phyloP scores from a whole-genome alignment of 2,113 vertebrate species.

The Motacilla alba region DNA sequence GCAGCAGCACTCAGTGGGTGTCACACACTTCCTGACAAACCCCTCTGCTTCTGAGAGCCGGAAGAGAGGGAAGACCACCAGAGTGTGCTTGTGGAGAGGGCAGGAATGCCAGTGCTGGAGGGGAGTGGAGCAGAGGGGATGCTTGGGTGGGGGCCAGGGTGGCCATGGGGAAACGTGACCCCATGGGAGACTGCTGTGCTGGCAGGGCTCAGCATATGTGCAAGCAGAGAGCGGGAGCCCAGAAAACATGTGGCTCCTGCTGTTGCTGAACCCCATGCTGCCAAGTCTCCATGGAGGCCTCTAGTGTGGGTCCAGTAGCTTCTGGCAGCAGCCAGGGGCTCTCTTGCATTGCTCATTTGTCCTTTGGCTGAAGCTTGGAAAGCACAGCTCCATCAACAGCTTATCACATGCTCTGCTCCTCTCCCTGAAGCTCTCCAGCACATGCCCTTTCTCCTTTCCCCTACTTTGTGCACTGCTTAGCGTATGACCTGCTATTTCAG shows the following conservation, averaged over 20 bases:
- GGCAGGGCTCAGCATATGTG: accelerated
- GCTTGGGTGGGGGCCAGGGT: not conserved
- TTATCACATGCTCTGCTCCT: constrained; percentile 34
- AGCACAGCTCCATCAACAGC: not conserved
- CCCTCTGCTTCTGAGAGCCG: not conserved
- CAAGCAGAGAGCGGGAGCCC: not conserved
- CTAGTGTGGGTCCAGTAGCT: constrained; percentile 19
- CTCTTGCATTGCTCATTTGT: constrained; percentile 22
- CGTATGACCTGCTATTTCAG: not conserved
- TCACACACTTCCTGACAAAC: not conserved
- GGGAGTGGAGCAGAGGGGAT: not conserved
- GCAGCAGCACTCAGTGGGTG: not conserved
- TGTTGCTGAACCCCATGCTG: constrained; percentile 36
- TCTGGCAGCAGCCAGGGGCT: constrained; percentile 12
- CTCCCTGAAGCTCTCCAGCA: not conserved
- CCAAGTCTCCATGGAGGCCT: constrained; percentile 23
- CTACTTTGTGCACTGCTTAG: not conserved
- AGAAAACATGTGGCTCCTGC: constrained; percentile 48
- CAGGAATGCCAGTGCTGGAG: not conserved
- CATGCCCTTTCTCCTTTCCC: constrained; percentile 43
- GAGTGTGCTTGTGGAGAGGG: not conserved
- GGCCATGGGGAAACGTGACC: not conserved
- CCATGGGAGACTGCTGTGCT: not conserved
- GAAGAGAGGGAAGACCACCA: not conserved
- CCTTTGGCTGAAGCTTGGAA: constrained; percentile 25